Evolutionary conservation across 1,140 invertebrate species (phyloP).

Genomic region (Scaptomyza montana): DNA sequence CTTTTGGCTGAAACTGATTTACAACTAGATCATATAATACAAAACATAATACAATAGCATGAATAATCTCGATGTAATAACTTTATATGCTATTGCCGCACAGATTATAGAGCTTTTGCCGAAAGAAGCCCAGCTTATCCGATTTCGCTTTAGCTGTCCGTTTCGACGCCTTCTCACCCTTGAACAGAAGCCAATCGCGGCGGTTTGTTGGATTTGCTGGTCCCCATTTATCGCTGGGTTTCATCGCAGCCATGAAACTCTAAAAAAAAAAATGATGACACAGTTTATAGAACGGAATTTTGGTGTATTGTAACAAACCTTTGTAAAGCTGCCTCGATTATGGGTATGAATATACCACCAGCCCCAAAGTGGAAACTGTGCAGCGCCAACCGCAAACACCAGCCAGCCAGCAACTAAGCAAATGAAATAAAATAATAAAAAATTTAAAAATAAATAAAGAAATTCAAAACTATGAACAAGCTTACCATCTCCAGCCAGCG

Average conservation of each 20-base stretch:
- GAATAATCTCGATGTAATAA: constrained; percentile 11
- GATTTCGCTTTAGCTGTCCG: constrained; percentile 34
- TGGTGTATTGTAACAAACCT: too few species aligned
- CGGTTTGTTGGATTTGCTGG: constrained; percentile 85
- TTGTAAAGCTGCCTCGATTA: constrained; percentile 63
- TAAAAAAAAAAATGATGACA: constrained; percentile 55
- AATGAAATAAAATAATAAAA: background rate
- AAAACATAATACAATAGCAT: constrained; percentile 25
- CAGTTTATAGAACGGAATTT: background rate
- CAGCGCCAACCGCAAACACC: constrained; percentile 84
- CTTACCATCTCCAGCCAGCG: constrained; percentile 82
- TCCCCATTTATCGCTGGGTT: constrained; percentile 86
- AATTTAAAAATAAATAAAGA: background rate
- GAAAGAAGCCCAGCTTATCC: constrained; percentile 66
- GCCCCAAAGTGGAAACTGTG: constrained; percentile 85
- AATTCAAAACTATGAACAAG: background rate
- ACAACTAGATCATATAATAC: constrained; percentile 46
- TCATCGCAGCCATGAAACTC: constrained; percentile 85
- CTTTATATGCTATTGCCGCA: constrained; percentile 45
- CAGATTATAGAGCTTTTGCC: constrained; percentile 68
- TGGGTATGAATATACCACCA: constrained; percentile 65
- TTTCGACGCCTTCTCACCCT: constrained; percentile 78
- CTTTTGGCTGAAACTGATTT: constrained; percentile 38
- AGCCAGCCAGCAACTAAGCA: constrained; percentile 83
- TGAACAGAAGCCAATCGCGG: constrained; percentile 86